phyloP scores from a whole-genome alignment of 2,888 invertebrate species.

The Uloborus plumipes region DNA sequence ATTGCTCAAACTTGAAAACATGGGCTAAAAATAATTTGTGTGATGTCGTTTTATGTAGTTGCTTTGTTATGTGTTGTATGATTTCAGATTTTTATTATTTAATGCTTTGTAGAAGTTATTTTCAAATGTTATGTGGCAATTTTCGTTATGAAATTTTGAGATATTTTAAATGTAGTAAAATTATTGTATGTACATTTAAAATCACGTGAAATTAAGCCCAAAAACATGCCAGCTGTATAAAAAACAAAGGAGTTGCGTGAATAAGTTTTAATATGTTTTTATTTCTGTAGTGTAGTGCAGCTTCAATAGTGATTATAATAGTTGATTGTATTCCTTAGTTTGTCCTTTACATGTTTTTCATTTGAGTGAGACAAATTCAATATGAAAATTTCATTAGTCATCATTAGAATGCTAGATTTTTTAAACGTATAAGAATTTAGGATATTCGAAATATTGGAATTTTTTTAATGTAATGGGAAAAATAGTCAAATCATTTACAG shows the following conservation, averaged over 20 bases:
- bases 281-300: too few relatives aligned
- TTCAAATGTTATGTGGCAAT: constrained; percentile 4
- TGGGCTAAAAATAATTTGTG: constrained; percentile 7
- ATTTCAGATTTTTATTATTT: constrained; percentile 45
- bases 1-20: constrained; percentile 29
- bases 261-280: too few relatives aligned
- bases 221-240: constrained; percentile 14
- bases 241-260: background rate
- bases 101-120: constrained; percentile 21
- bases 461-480: too few relatives aligned
- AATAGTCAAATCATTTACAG: too few relatives aligned
- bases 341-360: too few relatives aligned
- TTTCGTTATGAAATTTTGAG: constrained; percentile 16
- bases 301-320: too few relatives aligned
- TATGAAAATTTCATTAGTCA: too few relatives aligned
- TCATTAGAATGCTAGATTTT: too few relatives aligned
- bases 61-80: constrained; percentile 59
- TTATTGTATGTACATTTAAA: constrained; percentile 16
- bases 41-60: constrained; percentile 31
- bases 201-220: constrained; percentile 8
- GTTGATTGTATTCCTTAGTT: too few relatives aligned
- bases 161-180: background rate
- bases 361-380: too few relatives aligned
- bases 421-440: too few relatives aligned
- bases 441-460: too few relatives aligned